Evolutionary conservation across 2,888 invertebrate species (phyloP).

Genomic region (Morpho deidamia): DNA sequence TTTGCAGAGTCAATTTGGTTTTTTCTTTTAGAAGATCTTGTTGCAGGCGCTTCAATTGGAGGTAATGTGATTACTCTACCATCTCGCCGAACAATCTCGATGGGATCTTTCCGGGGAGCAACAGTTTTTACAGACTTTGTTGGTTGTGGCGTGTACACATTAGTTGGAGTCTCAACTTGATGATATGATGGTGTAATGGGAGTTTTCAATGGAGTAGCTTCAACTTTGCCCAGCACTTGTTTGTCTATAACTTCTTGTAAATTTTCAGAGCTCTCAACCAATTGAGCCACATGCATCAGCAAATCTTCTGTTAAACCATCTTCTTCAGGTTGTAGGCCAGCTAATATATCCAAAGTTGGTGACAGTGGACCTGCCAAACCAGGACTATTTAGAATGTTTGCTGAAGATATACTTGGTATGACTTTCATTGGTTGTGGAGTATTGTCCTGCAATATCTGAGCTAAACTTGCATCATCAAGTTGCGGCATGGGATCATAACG

Average conservation of each 20-base stretch:
- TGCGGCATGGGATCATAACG: conserved; percentile 64
- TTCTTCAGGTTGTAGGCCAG: conserved; percentile 80
- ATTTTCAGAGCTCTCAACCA: conserved; percentile 83
- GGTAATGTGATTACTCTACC: conserved; percentile 88
- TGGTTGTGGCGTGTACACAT: conserved; percentile 45
- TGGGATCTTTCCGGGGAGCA: conserved; percentile 74
- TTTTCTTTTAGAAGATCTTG: conserved; percentile 84
- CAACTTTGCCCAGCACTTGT: conserved; percentile 76
- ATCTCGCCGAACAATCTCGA: conserved; percentile 85
- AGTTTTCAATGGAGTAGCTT: conserved; percentile 41
- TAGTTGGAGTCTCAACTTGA: conserved; percentile 29
- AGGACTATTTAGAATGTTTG: conserved; percentile 65
- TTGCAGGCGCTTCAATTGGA: conserved; percentile 90
- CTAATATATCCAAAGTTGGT: conserved; percentile 77
- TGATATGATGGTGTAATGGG: conserved; percentile 36
- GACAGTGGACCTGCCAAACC: conserved; percentile 75
- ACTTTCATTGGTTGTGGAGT: conserved; percentile 46
- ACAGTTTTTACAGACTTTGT: conserved; percentile 47
- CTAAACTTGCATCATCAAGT: conserved; percentile 68
- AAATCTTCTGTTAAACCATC: conserved; percentile 84
- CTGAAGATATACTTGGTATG: conserved; percentile 46
- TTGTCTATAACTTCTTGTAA: conserved; percentile 86
- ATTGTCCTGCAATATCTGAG: conserved; percentile 69
- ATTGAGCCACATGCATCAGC: conserved; percentile 84
- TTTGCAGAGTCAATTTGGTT: conserved; percentile 56